Percentiles rank a stretch among this genome's conserved stretches.
These are phyloP conservation scores for Melipona quadrifasciata DNA, from an alignment of 1,140 invertebrate species.

Conservation along the genomic window DNA sequence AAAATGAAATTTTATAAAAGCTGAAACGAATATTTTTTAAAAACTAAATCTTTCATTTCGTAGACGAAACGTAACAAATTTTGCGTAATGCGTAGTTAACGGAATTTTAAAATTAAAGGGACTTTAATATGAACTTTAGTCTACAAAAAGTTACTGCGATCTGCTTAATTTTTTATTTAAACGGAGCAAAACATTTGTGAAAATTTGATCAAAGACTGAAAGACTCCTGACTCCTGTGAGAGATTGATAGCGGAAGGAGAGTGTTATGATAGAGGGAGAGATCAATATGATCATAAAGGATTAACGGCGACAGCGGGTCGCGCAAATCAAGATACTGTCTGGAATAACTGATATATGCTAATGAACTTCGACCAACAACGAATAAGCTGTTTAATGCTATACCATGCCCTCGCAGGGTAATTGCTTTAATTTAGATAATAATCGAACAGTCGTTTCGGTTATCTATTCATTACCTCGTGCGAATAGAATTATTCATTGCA, in stretches of 20 bases:
- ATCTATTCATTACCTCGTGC: not conserved
- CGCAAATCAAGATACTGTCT: constrained; percentile 8
- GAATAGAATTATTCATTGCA: not conserved
- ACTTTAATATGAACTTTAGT: no score
- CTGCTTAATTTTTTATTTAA: no score
- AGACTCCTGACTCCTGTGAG: not conserved
- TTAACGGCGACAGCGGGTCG: not conserved
- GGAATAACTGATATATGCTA: not conserved
- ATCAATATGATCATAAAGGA: not conserved
- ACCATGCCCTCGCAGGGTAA: no score
- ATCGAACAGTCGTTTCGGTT: constrained; percentile 1
- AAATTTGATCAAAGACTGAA: not conserved
- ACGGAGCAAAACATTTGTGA: not conserved
- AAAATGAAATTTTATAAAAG: no score
- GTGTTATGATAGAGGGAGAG: not conserved
- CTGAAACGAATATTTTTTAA: no score
- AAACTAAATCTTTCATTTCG: no score
- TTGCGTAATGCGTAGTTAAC: no score
- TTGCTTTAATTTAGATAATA: constrained; percentile 24
- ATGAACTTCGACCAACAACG: not conserved
- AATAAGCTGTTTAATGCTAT: not conserved
- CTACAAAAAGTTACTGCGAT: no score
- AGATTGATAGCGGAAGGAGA: no score
- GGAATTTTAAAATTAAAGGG: no score
- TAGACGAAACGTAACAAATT: no score